phyloP scores from a whole-genome alignment of 2,888 invertebrate species.

The Eristalis tenax region DNA sequence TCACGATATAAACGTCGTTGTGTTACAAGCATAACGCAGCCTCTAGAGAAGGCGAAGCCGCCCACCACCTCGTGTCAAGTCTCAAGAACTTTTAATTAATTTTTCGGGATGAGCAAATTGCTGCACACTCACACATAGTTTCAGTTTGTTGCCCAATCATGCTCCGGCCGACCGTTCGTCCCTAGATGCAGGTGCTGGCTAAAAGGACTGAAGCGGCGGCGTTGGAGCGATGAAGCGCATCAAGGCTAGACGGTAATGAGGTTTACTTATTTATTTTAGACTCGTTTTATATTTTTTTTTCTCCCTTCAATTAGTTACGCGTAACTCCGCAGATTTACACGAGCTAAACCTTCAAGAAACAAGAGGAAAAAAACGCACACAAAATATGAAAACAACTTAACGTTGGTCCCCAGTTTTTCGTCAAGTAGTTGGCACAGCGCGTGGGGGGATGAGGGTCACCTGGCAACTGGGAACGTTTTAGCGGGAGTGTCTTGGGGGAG shows the following conservation, averaged over 20 bases:
- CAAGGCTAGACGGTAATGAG: constrained; percentile 53
- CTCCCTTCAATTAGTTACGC: constrained; percentile 46
- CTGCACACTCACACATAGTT: constrained; percentile 52
- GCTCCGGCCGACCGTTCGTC: background rate
- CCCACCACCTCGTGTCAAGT: constrained; percentile 58
- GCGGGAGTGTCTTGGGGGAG: background rate
- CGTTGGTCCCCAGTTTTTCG: background rate
- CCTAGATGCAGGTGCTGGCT: background rate
- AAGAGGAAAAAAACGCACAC: background rate
- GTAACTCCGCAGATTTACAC: constrained; percentile 32
- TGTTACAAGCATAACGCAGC: background rate
- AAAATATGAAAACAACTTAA: constrained; percentile 28
- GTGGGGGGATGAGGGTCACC: no score
- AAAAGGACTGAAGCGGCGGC: background rate
- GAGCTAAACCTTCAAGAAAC: constrained; percentile 36
- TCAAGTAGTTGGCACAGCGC: background rate
- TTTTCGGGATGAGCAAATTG: constrained; percentile 63
- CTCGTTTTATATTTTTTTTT: background rate
- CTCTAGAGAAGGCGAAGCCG: background rate
- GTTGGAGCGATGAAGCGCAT: constrained; percentile 7
- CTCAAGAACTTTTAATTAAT: constrained; percentile 67
- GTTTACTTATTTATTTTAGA: constrained; percentile 46
- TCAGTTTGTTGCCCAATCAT: constrained; percentile 16
- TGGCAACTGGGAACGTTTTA: background rate
- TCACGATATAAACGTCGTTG: constrained; percentile 47